phyloP scores from a whole-genome alignment of 2,113 vertebrate species.

The Pangasianodon hypophthalmus region DNA sequence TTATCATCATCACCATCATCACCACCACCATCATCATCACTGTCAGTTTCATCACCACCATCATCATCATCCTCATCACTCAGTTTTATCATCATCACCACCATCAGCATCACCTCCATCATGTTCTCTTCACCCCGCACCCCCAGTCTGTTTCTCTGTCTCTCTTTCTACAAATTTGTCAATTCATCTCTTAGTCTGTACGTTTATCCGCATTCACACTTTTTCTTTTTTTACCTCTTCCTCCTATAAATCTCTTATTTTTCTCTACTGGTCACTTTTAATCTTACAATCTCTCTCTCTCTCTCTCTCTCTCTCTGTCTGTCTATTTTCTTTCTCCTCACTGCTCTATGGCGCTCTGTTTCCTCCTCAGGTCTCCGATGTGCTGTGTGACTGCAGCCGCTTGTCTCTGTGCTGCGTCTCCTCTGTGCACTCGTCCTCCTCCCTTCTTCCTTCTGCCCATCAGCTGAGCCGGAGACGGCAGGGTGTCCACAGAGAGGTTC shows the following conservation, averaged over 20 bases:
- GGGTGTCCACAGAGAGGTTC: conserved; percentile 13
- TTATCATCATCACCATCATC: no score
- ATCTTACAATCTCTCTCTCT: neutral
- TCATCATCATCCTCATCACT: no score
- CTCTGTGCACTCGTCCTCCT: neutral
- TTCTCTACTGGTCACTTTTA: neutral
- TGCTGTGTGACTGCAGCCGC: conserved; percentile 48
- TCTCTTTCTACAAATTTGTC: neutral
- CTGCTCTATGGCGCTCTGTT: conserved; percentile 54
- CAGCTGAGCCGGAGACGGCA: conserved; percentile 52
- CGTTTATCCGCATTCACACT: neutral
- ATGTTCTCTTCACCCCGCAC: no score
- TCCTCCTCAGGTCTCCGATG: conserved; percentile 55
- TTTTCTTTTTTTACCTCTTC: no score
- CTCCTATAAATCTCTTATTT: neutral
- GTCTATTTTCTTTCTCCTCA: conserved; percentile 8
- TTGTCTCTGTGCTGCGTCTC: conserved; percentile 5
- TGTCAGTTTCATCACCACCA: no score
- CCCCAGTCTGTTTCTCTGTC: neutral
- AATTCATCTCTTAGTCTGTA: neutral
- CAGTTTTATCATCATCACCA: no score
- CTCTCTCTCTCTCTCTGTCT: neutral
- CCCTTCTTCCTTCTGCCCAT: conserved; percentile 41
- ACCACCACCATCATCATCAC: no score
- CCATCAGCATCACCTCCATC: no score